phyloP scores from a whole-genome alignment of 2,113 vertebrate genomes.

The Machaerirhynchus nigripectus region DNA sequence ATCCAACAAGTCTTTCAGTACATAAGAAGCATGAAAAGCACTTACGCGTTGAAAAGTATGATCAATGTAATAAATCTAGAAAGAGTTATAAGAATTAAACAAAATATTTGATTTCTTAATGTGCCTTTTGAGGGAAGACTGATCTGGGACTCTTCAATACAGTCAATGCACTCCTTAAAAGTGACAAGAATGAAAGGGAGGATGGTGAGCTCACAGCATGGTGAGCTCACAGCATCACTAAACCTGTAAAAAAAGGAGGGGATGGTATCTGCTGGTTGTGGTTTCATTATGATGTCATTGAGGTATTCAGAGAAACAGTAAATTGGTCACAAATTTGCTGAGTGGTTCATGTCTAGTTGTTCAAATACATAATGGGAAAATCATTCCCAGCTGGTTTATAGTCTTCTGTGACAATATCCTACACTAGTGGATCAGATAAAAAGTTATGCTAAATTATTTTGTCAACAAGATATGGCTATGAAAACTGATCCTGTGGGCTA shows the following conservation, averaged over 20 bases:
- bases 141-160: not conserved
- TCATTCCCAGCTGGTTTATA: not conserved
- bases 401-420: not conserved
- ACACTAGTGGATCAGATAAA: not conserved
- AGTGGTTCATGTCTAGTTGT: not conserved
- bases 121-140: not conserved
- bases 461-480: not conserved
- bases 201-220: not conserved
- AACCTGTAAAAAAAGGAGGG: not conserved
- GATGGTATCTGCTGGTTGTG: not conserved
- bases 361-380: not conserved
- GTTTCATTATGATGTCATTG: not conserved
- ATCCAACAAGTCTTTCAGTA: not conserved
- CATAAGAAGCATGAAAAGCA: not conserved
- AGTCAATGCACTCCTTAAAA: not conserved
- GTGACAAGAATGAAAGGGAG: not conserved
- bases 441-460: not conserved
- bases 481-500: not conserved
- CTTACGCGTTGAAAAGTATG: not conserved
- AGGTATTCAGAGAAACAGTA: not conserved
- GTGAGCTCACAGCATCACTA: not conserved
- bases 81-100: not conserved
- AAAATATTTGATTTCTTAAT: not conserved
- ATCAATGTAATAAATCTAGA: not conserved
- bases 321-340: not conserved